Conservation (phyloP, 2,113 vertebrate genomes). For the Noctilio leporinus region DNA sequence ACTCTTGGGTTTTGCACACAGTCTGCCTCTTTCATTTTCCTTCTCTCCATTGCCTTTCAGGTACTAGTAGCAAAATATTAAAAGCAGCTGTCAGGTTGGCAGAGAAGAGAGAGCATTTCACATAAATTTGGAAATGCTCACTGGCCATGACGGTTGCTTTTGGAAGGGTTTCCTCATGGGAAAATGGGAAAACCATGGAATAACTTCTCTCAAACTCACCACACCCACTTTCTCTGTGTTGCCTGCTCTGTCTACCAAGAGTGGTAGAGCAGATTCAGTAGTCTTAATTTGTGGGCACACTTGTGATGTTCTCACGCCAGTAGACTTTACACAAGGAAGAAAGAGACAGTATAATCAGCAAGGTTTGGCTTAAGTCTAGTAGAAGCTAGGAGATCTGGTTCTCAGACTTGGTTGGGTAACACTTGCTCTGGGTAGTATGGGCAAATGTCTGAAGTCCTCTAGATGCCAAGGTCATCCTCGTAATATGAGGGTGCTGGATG, state of each 20-base stretch:
- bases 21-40: not conserved
- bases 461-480: not conserved
- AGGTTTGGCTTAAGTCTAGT: not conserved
- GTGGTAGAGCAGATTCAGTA: not conserved
- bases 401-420: not conserved
- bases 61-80: constrained; percentile 5
- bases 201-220: not conserved
- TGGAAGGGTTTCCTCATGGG: not conserved
- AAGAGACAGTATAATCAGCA: not conserved
- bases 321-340: not conserved
- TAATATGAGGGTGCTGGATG: not conserved
- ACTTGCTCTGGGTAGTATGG: not conserved
- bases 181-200: not conserved
- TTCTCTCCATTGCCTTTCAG: not conserved
- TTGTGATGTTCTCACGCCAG: rapidly evolving
- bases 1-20: not conserved
- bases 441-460: not conserved
- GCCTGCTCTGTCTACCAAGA: not conserved
- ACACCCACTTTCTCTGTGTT: not conserved
- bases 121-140: not conserved
- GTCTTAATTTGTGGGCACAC: not conserved
- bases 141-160: not conserved
- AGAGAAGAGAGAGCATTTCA: not conserved
- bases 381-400: not conserved
- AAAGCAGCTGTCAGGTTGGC: not conserved